Conservation (phyloP, 1,140 invertebrate genomes). For the Diabrotica undecimpunctata region DNA sequence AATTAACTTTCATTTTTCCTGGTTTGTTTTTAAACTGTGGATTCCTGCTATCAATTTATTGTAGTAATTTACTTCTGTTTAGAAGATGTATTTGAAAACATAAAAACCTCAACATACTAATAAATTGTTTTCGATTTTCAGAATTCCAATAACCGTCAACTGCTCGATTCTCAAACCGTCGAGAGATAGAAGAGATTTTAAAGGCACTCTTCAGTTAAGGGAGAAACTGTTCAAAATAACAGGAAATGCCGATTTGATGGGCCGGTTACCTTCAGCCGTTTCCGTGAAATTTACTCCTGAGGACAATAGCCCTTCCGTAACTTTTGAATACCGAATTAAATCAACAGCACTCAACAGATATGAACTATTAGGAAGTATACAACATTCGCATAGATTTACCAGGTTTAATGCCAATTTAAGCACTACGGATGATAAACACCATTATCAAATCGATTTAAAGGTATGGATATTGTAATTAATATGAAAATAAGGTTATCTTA, state of each 20-base stretch:
- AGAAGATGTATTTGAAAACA: no score
- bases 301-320: constrained; percentile 31
- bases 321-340: constrained; percentile 31
- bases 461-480: not conserved
- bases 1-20: no score
- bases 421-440: constrained; percentile 11
- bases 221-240: constrained; percentile 37
- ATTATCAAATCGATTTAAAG: not conserved
- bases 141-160: constrained; percentile 32
- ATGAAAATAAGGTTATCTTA: not conserved
- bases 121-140: constrained; percentile 21
- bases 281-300: constrained; percentile 36
- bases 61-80: no score
- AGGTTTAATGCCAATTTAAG: constrained; percentile 31
- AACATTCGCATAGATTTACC: constrained; percentile 32
- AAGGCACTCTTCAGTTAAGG: constrained; percentile 34
- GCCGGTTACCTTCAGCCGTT: constrained; percentile 32
- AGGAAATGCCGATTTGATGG: constrained; percentile 33
- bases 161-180: constrained; percentile 27
- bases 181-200: constrained; percentile 22
- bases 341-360: constrained; percentile 28
- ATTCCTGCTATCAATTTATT: no score
- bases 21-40: no score
- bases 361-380: constrained; percentile 29
- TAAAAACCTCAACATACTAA: no score